Evolutionary conservation across 2,797 vertebrate genomes (phyloP).

Genomic region (Carduelis carduelis): DNA sequence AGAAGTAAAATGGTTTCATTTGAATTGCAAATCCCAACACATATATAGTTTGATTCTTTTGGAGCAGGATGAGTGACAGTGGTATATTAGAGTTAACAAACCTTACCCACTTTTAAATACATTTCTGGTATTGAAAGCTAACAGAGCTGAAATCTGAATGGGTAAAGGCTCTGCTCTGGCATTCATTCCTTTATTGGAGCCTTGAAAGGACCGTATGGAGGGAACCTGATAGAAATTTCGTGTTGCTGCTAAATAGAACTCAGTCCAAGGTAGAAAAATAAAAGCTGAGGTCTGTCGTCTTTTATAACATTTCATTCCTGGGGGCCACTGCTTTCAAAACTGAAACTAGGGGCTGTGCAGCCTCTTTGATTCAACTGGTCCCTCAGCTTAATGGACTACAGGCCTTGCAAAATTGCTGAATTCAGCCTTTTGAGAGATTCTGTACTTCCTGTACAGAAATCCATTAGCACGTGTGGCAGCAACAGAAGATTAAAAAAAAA

Average conservation of each 20-base stretch:
- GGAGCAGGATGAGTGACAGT: conserved; percentile 72
- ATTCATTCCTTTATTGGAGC: conserved; percentile 75
- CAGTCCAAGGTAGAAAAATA: conserved; percentile 71
- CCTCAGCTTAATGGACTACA: conserved; percentile 55
- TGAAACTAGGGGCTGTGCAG: conserved; percentile 26
- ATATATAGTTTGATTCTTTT: conserved; percentile 73
- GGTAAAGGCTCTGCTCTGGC: conserved; percentile 64
- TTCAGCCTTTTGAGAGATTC: conserved; percentile 46
- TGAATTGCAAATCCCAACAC: conserved; percentile 78
- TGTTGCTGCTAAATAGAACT: conserved; percentile 61
- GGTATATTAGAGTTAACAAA: conserved; percentile 75
- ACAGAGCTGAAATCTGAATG: conserved; percentile 80
- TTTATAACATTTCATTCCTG: conserved; percentile 57
- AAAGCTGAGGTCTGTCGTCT: conserved; percentile 61
- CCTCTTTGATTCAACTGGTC: conserved; percentile 55
- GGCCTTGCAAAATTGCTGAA: conserved; percentile 47
- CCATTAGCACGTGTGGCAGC: background rate
- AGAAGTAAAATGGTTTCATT: conserved; percentile 68
- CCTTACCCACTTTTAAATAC: conserved; percentile 75
- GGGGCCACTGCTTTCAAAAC: conserved; percentile 65
- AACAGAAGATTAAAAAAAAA: background rate
- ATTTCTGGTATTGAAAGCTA: conserved; percentile 78
- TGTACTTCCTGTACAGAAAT: conserved; percentile 41
- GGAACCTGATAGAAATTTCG: conserved; percentile 71
- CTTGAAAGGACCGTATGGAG: conserved; percentile 71